Evolutionary conservation across 2,888 invertebrate species (phyloP), one percentile per base, ranked within the genome.

Genomic region (Erpobdella octoculata): DNA sequence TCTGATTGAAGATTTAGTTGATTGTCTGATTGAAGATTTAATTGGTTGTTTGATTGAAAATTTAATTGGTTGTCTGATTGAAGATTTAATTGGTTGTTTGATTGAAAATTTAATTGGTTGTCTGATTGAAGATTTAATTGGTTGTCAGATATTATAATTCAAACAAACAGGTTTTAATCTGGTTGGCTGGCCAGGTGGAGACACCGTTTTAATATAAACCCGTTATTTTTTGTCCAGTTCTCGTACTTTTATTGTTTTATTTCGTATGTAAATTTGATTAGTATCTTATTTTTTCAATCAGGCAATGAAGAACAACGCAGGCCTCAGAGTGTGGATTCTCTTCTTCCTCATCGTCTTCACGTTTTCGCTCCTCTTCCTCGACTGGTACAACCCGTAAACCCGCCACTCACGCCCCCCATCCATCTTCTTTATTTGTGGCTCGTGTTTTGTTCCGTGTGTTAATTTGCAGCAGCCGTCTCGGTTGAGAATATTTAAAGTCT

Each of bases 271-370:
- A 48, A 48, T 48, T 21, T 21, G 18, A 48, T 6, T 61, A 61
- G 31, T 61, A n/a, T n/a, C n/a, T n/a, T n/a, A n/a, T n/a, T n/a
- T n/a, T n/a, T n/a, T n/a, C n/a, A n/a, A n/a, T 33, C 79, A 85
- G 83, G 96, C 97, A 0, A 96, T 98, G 79, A 93, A 95, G 84
- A 89, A 94, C 75, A 95, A 95, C 84, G 97, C 97, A 0, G 93
- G 95, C 0, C 87, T 96, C 48, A 87, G 97, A 78, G 93, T 94
- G 18, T 95, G 92, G 88, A 89, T 96, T 71, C 85, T 98, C 36
- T 97, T 98, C 85, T 95, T 96, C 82, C 86, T 98, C 71, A 85
- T 97, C 77, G 93, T 97, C 48, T 90, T 96, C 89, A 93, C 96
- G 48, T 93, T 97, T 82, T 91, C 94, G 28, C 86, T 98, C 69